Evolutionary conservation across 2,888 invertebrate species (phyloP).

Genomic region (Philereme vetulata): DNA sequence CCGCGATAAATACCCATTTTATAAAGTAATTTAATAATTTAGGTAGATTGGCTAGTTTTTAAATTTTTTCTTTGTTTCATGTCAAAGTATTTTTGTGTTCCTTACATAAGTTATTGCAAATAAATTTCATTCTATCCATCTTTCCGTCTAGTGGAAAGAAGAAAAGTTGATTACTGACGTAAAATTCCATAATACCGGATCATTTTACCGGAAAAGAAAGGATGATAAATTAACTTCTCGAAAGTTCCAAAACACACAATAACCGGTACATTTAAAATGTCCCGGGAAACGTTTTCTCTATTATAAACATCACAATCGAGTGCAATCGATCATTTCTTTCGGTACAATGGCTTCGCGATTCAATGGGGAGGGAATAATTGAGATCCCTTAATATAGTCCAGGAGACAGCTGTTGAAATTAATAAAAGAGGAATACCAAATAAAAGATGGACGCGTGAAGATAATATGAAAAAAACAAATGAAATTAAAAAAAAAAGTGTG

Average conservation of each 20-base stretch:
- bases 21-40: too few species aligned
- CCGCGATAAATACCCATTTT: too few species aligned
- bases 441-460: too few species aligned
- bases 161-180: neutral
- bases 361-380: conserved; percentile 33
- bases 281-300: conserved; percentile 14
- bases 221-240: conserved; percentile 11
- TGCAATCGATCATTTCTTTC: conserved; percentile 39
- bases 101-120: too few species aligned
- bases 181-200: neutral
- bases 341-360: conserved; percentile 38
- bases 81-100: too few species aligned
- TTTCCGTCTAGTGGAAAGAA: too few species aligned
- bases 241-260: conserved; percentile 10
- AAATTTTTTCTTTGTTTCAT: too few species aligned
- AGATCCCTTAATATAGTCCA: conserved; percentile 23
- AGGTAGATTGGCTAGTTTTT: too few species aligned
- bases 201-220: neutral
- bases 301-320: conserved; percentile 24
- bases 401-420: conserved; percentile 1
- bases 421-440: too few species aligned
- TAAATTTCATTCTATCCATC: too few species aligned
- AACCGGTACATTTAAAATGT: conserved; percentile 8
- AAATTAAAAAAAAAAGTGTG: too few species aligned
- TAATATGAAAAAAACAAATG: too few species aligned